A percentile compares a stretch with the other conserved stretches of the same genome.
Conservation (phyloP, 23 tunicate species). For the Oikopleura dioica region DNA sequence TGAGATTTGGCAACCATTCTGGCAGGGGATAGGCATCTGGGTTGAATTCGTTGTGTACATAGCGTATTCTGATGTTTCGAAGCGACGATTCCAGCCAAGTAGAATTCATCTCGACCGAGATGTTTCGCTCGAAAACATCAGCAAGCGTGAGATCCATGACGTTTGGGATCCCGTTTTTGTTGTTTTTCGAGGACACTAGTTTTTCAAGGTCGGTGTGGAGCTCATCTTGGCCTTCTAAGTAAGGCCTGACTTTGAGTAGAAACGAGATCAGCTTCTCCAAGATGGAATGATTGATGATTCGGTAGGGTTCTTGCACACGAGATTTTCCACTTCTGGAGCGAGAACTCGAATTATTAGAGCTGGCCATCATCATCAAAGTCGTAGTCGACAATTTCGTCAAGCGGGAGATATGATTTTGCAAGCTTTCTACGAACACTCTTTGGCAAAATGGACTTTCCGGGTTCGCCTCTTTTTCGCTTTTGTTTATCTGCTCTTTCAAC, state of each 20-base stretch:
- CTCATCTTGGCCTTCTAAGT: too few relatives aligned
- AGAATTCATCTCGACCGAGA: too few relatives aligned
- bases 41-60: too few relatives aligned
- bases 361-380: too few relatives aligned
- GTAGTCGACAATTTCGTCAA: too few relatives aligned
- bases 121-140: too few relatives aligned
- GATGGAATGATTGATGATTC: neutral
- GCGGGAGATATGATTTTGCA: neutral
- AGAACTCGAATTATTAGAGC: too few relatives aligned
- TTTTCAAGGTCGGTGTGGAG: neutral
- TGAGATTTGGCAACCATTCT: neutral
- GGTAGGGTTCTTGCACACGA: neutral
- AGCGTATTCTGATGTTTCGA: too few relatives aligned
- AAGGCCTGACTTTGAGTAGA: neutral
- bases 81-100: too few relatives aligned
- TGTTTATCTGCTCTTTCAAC: neutral
- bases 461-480: neutral
- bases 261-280: neutral
- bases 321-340: too few relatives aligned
- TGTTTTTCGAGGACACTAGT: neutral
- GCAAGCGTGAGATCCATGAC: neutral
- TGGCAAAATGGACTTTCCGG: neutral
- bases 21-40: neutral
- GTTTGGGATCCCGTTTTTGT: neutral
- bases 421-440: neutral